phyloP scores from a whole-genome alignment of 2,888 invertebrate genomes.

The Epirrita christyi region DNA sequence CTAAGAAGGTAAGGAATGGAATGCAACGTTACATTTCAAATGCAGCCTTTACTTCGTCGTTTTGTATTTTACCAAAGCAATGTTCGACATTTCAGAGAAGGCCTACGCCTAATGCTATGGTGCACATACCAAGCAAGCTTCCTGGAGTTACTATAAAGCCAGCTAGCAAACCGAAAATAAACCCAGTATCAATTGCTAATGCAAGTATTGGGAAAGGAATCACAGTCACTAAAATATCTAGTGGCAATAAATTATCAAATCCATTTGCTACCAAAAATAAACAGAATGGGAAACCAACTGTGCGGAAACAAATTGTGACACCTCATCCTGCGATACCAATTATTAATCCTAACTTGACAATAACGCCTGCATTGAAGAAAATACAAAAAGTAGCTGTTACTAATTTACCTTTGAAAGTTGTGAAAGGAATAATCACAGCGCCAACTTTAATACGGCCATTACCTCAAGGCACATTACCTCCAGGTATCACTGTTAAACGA shows the following conservation, averaged over 20 bases:
- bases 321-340: conserved; percentile 1
- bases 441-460: neutral
- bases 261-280: conserved; percentile 44
- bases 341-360: conserved; percentile 1
- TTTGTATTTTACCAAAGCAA: neutral
- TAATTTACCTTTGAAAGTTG: conserved; percentile 11
- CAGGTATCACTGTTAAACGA: conserved; percentile 65
- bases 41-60: neutral
- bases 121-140: conserved; percentile 65
- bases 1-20: conserved; percentile 62
- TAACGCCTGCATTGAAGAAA: conserved; percentile 26
- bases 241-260: conserved; percentile 39
- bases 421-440: conserved; percentile 1
- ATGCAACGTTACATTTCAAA: neutral
- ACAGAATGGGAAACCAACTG: conserved; percentile 41
- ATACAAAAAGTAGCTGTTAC: neutral
- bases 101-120: conserved; percentile 70
- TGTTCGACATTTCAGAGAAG: conserved; percentile 59
- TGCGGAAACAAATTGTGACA: conserved; percentile 25
- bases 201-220: conserved; percentile 42
- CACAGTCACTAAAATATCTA: conserved; percentile 47
- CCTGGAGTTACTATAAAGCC: conserved; percentile 62
- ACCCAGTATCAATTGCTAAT: conserved; percentile 38
- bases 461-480: conserved; percentile 52
- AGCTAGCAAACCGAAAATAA: conserved; percentile 39